phyloP scores from a whole-genome alignment of 2,113 vertebrate genomes.

The Polypterus bichir region DNA sequence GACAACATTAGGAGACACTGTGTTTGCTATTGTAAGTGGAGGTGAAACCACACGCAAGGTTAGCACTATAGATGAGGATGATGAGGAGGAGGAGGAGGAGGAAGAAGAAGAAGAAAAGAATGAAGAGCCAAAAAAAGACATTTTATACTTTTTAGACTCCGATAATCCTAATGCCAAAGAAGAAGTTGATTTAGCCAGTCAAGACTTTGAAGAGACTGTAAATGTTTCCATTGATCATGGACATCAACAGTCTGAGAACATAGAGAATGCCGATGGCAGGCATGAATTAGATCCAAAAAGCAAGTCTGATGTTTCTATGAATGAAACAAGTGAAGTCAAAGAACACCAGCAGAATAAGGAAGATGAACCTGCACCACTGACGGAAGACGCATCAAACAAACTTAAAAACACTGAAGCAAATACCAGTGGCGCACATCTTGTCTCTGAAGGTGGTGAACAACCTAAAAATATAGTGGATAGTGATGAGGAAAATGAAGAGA shows the following conservation, averaged over 20 bases:
- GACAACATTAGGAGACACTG: slow-evolving; percentile 35
- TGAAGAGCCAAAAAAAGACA: slow-evolving; percentile 12
- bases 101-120: slow-evolving; percentile 7
- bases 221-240: too few relatives aligned
- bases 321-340: too few relatives aligned
- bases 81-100: slow-evolving; percentile 14
- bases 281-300: too few relatives aligned
- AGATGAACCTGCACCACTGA: neutral
- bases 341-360: neutral
- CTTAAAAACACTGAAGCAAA: neutral
- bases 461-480: slow-evolving; percentile 12
- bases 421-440: slow-evolving; percentile 10
- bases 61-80: slow-evolving; percentile 24
- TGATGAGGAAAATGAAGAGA: slow-evolving; percentile 8
- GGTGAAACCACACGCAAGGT: slow-evolving; percentile 22
- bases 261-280: too few relatives aligned
- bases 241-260: neutral
- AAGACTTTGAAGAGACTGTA: too few relatives aligned
- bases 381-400: slow-evolving; percentile 1
- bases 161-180: neutral
- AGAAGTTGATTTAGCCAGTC: too few relatives aligned
- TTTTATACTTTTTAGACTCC: neutral
- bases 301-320: too few relatives aligned
- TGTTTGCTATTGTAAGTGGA: slow-evolving; percentile 44
- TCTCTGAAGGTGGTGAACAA: neutral